Conservation (phyloP, 2,113 vertebrate species). For the Thamnophis sirtalis region DNA sequence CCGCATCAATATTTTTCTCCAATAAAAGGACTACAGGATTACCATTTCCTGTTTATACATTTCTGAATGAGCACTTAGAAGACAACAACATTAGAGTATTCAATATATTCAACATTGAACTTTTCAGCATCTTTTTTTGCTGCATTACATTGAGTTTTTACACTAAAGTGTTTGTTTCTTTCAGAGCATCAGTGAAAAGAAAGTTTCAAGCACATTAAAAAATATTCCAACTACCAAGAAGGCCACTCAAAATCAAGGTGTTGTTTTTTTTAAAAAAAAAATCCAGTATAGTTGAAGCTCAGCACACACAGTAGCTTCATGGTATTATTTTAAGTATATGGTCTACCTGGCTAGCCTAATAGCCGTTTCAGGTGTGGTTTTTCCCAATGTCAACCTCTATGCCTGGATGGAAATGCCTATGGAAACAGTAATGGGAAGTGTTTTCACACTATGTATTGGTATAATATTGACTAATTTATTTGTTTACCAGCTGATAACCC, state of each 20-base stretch:
- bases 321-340: background rate
- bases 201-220: background rate
- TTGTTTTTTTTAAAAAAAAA: background rate
- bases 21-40: background rate
- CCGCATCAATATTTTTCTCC: no score
- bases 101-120: background rate
- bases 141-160: background rate
- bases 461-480: background rate
- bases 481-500: background rate
- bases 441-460: background rate
- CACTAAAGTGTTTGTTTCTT: background rate
- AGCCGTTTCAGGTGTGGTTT: background rate
- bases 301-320: background rate
- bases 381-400: background rate
- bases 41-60: background rate
- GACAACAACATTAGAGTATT: background rate
- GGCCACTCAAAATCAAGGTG: background rate
- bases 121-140: background rate
- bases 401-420: no score
- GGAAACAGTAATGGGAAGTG: background rate
- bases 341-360: background rate
- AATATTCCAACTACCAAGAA: background rate
- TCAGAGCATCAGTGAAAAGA: background rate
- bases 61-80: background rate
- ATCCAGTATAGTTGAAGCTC: background rate